Base-by-base conservation (phyloP, 2,113 vertebrate species). In the Typhlomys cinereus region DNA sequence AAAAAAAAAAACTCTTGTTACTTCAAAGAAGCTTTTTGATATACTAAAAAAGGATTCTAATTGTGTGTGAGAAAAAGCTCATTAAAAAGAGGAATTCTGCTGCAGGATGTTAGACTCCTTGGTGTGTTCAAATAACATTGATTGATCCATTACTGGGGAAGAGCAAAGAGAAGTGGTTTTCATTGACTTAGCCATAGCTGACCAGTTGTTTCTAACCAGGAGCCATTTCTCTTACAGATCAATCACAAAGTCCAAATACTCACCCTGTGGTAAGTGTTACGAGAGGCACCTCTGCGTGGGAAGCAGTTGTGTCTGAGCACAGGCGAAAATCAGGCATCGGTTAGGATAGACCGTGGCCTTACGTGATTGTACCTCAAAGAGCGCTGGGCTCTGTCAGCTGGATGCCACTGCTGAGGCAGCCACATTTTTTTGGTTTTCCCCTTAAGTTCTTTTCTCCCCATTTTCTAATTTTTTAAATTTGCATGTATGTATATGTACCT, bases 201-300 rank as follows among this genome's bases (percentile, higher is more conserved):
- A 36, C 25, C 90, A 17, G 1, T 89, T 17, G 67, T 97, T 97
- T 5, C 90, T 89, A 96, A 96, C 41, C 92, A 98, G 97, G 94
- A 81, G 84, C 21, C 66, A 10, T 90, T 73, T 61, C 64, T 83
- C 98, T 98, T 90, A 90, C 91, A 90, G 59, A 14, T 61, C 90
- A 87, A 29, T 94, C 96, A 14, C 81, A 94, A 6, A 89, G 97
- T 84, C 97, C 98, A 69, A 79, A 11, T 10, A 66, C 96, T 25
- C 95, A 97, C 80, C 92, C 98, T 66, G 95, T 75, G 96, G 97
- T 99, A 95, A 97, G 95, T 96, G 57, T 91, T 4, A 18, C 11
- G 2, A 20, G 27, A 39, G 13, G 11, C 2, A 2, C 20, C 74
- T 9, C 20, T 18, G 34, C 25, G 27, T 9, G 23, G 41, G n/a